Evolutionary conservation across 2,797 vertebrate genomes (phyloP).

Genomic region (Eutrigla gurnardus): DNA sequence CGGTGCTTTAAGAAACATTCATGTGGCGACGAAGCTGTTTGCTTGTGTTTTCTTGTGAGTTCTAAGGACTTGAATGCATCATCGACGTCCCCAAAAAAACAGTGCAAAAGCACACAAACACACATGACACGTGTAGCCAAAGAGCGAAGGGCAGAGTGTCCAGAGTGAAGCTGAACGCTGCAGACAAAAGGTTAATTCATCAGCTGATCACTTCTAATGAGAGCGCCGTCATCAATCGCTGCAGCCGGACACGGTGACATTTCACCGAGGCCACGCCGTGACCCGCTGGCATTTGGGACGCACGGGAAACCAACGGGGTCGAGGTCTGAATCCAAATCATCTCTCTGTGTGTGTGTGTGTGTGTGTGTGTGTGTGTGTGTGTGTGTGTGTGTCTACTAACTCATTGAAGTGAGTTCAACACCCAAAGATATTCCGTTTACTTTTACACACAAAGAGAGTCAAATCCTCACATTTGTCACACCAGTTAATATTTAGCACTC

Average conservation of each 20-base stretch:
- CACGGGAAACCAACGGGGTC: conserved; percentile 43
- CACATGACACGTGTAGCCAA: not conserved
- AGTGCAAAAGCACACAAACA: not conserved
- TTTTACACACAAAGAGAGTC: not conserved
- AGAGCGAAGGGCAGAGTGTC: conserved; percentile 39
- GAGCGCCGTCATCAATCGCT: conserved; percentile 61
- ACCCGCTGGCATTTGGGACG: conserved; percentile 72
- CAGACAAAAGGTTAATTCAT: conserved; percentile 78
- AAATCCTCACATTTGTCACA: not conserved
- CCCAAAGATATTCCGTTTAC: not conserved
- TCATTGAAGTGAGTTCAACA: not conserved
- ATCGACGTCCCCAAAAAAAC: not conserved
- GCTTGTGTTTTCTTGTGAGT: not conserved
- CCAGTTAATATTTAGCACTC: not conserved
- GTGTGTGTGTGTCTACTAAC: not conserved
- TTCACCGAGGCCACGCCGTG: conserved; percentile 64
- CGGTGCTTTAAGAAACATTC: conserved; percentile 4
- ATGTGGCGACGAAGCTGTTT: conserved; percentile 26
- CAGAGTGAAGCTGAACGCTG: conserved; percentile 26
- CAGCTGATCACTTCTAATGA: conserved; percentile 75
- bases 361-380: not conserved
- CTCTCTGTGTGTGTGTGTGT: not conserved
- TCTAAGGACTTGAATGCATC: not conserved
- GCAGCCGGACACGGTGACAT: conserved; percentile 70
- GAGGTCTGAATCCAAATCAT: conserved; percentile 60